Evolutionary conservation across 2,888 invertebrate genomes (phyloP).

Genomic region (Anthrax anthrax): DNA sequence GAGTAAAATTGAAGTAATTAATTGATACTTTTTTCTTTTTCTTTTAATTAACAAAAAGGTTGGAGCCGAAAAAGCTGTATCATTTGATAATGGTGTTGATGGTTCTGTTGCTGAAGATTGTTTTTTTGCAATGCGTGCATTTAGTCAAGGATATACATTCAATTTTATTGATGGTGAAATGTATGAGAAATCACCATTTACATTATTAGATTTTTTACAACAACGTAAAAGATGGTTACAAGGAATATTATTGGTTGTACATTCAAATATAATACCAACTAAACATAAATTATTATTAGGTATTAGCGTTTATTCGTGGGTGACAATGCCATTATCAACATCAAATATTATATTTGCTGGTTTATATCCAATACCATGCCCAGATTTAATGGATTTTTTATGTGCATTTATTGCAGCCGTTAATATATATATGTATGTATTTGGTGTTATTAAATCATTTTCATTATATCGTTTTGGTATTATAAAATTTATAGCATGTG

Average conservation of each 20-base stretch:
- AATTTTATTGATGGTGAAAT: conserved; percentile 96
- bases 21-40: background rate
- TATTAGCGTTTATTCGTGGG: conserved; percentile 90
- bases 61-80: conserved; percentile 77
- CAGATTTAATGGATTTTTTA: conserved; percentile 65
- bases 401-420: conserved; percentile 88
- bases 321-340: conserved; percentile 83
- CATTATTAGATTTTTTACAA: conserved; percentile 86
- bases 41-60: conserved; percentile 48
- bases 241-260: conserved; percentile 77
- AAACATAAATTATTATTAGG: conserved; percentile 67
- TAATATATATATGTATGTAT: conserved; percentile 94
- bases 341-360: conserved; percentile 77
- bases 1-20: background rate
- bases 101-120: conserved; percentile 98
- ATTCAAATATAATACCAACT: conserved; percentile 68
- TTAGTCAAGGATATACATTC: conserved; percentile 77
- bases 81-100: conserved; percentile 91
- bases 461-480: conserved; percentile 76
- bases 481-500: conserved; percentile 60
- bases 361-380: conserved; percentile 76
- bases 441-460: conserved; percentile 94
- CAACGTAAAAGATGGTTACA: conserved; percentile 94
- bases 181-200: conserved; percentile 97
- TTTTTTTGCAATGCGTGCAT: conserved; percentile 93